A percentile compares a stretch with the other conserved stretches of the same genome.
Conservation (phyloP, 2,888 invertebrate genomes). For the Apodemia zela region DNA sequence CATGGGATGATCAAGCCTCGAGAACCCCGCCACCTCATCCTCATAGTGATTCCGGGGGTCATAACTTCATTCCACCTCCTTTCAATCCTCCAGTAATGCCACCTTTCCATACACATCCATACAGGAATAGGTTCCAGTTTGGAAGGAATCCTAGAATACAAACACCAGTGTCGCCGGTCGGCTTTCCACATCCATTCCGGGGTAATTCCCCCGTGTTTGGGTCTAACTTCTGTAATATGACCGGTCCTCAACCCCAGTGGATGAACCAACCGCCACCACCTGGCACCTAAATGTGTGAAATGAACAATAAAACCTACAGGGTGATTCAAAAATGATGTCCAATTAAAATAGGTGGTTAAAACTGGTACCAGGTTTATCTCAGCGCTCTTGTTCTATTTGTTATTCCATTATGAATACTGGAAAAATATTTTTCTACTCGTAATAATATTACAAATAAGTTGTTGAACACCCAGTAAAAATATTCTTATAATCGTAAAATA, state of each 20-base stretch:
- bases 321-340: slow-evolving; percentile 4
- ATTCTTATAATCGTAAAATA: too few species aligned
- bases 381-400: background rate
- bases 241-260: slow-evolving; percentile 54
- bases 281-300: slow-evolving; percentile 52
- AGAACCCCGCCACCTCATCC: slow-evolving; percentile 51
- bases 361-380: background rate
- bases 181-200: slow-evolving; percentile 40
- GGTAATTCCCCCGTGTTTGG: slow-evolving; percentile 50
- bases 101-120: slow-evolving; percentile 36
- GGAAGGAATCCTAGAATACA: slow-evolving; percentile 47
- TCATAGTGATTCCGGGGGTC: slow-evolving; percentile 29
- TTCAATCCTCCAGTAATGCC: slow-evolving; percentile 34
- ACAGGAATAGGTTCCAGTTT: slow-evolving; percentile 49
- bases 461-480: background rate
- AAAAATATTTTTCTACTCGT: slow-evolving; percentile 4
- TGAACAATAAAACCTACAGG: slow-evolving; percentile 6
- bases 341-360: background rate
- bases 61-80: slow-evolving; percentile 39
- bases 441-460: background rate
- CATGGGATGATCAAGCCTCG: slow-evolving; percentile 41
- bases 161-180: slow-evolving; percentile 37
- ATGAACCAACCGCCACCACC: slow-evolving; percentile 62
- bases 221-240: slow-evolving; percentile 45
- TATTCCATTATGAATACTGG: background rate